A percentile compares a stretch with the other conserved stretches of the same genome.
phyloP scores from a whole-genome alignment of 2,797 vertebrate species.

The Danionella dracula region DNA sequence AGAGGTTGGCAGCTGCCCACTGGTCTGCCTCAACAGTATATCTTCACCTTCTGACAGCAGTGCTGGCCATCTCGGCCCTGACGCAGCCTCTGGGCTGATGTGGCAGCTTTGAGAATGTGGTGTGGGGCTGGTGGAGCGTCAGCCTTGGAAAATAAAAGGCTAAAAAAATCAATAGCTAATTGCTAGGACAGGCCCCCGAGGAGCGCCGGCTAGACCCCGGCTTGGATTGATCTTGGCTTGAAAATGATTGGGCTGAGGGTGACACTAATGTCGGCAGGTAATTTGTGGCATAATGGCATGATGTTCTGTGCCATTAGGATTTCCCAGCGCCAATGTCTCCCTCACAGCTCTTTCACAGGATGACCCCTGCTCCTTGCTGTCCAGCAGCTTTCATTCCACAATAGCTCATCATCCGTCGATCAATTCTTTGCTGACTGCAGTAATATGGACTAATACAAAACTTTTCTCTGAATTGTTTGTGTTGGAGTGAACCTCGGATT shows the following conservation, averaged over 20 bases:
- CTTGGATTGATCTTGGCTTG: conserved; percentile 48
- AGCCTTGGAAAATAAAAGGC: conserved; percentile 41
- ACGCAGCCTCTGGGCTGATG: conserved; percentile 11
- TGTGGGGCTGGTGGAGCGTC: conserved; percentile 5
- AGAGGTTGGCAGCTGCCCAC: conserved; percentile 20
- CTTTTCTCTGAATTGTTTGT: conserved; percentile 2
- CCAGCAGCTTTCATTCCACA: conserved; percentile 56
- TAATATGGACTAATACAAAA: conserved; percentile 56
- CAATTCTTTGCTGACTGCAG: conserved; percentile 53
- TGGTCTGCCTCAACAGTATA: neutral
- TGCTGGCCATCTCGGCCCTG: conserved; percentile 2
- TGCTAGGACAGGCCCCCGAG: conserved; percentile 43
- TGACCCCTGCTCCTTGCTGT: conserved; percentile 51
- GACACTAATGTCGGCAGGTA: conserved; percentile 64
- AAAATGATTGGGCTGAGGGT: conserved; percentile 56
- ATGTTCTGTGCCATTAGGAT: conserved; percentile 52
- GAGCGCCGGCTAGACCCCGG: conserved; percentile 39
- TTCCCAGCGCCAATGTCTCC: conserved; percentile 50
- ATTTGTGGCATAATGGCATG: conserved; percentile 67
- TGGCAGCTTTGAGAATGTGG: conserved; percentile 21
- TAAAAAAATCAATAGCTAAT: conserved; percentile 53
- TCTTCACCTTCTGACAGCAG: conserved; percentile 30
- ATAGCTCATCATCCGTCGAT: conserved; percentile 69
- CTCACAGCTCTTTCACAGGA: conserved; percentile 20
- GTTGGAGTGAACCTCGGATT: neutral